These are phyloP conservation scores for Heliopora coerulea DNA, from an alignment of 92 coral and sea anemone species.

Conservation along the genomic window DNA sequence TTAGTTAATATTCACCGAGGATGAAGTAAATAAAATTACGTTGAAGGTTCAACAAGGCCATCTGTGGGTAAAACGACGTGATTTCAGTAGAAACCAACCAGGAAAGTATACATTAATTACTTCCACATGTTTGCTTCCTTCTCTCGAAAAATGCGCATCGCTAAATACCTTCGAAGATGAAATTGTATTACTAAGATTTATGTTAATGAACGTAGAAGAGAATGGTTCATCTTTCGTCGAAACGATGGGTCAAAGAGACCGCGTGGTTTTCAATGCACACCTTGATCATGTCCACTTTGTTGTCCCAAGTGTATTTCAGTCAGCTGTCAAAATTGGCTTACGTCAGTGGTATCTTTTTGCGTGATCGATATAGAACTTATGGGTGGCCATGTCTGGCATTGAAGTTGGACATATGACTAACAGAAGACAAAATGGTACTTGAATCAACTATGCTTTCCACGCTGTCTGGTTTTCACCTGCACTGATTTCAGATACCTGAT, in stretches of 20 bases:
- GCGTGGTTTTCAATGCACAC: neutral
- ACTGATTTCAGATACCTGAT: neutral
- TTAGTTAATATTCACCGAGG: slow-evolving; percentile 17
- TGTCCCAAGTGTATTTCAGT: neutral
- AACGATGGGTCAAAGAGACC: neutral
- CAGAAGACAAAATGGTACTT: neutral
- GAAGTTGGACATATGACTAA: neutral
- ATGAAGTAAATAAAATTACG: slow-evolving; percentile 2
- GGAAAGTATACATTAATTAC: neutral
- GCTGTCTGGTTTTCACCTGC: slow-evolving; percentile 7
- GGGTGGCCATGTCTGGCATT: neutral
- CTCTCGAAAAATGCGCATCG: too few relatives aligned
- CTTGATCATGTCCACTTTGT: too few relatives aligned
- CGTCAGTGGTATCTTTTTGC: neutral
- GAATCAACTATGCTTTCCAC: neutral
- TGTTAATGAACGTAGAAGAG: neutral
- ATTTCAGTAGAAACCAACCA: neutral
- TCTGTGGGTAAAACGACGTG: neutral
- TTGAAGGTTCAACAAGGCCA: slow-evolving; percentile 11
- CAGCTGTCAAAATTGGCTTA: neutral
- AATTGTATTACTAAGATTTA: neutral
- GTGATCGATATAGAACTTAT: neutral
- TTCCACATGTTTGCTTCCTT: neutral
- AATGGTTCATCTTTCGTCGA: neutral
- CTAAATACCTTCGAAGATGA: neutral